Evolutionary conservation across 2,113 vertebrate genomes (phyloP), one percentile per base, ranked within the genome.

Genomic region (Heptranchias perlo): DNA sequence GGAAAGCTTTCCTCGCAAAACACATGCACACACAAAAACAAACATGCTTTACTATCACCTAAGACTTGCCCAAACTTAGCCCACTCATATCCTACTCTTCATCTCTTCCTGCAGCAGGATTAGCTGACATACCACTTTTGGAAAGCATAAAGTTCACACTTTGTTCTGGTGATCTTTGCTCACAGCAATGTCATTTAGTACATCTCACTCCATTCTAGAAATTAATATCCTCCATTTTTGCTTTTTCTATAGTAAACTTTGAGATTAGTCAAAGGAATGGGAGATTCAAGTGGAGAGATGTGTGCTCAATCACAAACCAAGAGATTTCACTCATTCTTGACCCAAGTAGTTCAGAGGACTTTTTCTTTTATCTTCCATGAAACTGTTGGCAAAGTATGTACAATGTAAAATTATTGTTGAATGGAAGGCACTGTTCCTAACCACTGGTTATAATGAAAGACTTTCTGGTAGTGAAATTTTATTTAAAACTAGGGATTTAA

Each of bases 371-470:
- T 13, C 44, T 69, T 95, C 39, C 64, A 49, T 65, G n/a, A 49
- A 95, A 69, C n/a, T 25, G 3, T 31, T 95, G 64, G 44, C 23
- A 65, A 65, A 49, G 13, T 25, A 67, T 13, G 44, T 8, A 89
- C 23, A 54, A 52, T 23, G 62, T 49, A 95, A 67, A 47, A 39
- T 92, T 28, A 67, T 25, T 52, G 28, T 89, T 94, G 7, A 67
- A 67, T 94, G 93, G 91, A 94, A 94, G 64, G 62, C 44, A 94
- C 44, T 94, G 89, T 89, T 89, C 86, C 28, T 58, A 58, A n/a
- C 87, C 61, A 93, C 78, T 84, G n/a, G 44, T 93, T 64, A 1
- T 93, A 23, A n/a, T 64, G 14, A 61, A 93, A 93, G 35, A 64
- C 54, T 64, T n/a, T 61, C 14, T 31, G 0, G 62, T 65, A 94